Evolutionary conservation across 1,140 invertebrate genomes (phyloP).

Genomic region (Lasioglossum albipes): DNA sequence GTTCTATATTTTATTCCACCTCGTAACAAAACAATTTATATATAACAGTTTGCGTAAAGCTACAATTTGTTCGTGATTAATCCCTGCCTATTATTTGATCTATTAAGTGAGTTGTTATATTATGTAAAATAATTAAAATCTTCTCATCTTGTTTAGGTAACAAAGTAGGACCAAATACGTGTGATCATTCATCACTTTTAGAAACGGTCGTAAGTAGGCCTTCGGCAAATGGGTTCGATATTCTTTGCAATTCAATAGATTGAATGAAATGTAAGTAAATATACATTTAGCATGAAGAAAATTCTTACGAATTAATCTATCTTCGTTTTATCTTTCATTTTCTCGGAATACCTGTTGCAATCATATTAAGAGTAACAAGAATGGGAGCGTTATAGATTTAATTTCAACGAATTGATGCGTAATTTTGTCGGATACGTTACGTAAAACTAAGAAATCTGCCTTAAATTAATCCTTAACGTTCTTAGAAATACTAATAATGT

Average conservation of each 20-base stretch:
- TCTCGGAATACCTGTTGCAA: constrained; percentile 10
- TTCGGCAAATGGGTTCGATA: constrained; percentile 7
- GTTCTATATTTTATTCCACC: constrained; percentile 36
- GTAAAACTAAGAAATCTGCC: constrained; percentile 28
- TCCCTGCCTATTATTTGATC: constrained; percentile 12
- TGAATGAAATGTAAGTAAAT: constrained; percentile 12
- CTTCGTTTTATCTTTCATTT: not conserved
- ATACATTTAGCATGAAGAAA: constrained; percentile 20
- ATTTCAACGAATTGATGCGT: not conserved
- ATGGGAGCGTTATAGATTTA: constrained; percentile 14
- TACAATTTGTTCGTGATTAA: constrained; percentile 47
- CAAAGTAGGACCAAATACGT: not conserved
- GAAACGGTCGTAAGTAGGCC: constrained; percentile 25
- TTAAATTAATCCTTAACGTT: constrained; percentile 37
- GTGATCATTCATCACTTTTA: not conserved
- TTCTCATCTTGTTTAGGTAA: constrained; percentile 1
- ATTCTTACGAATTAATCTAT: not conserved
- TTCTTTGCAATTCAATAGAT: not conserved
- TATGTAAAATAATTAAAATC: constrained; percentile 15
- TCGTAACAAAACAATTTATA: constrained; percentile 52
- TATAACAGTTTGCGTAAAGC: constrained; percentile 52
- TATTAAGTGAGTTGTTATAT: not conserved
- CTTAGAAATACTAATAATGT: constrained; percentile 24
- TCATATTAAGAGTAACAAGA: constrained; percentile 19
- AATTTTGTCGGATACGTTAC: constrained; percentile 22